Evolutionary conservation across 2,797 vertebrate species (phyloP), one percentile per base, ranked within the genome.

Genomic region (Eurystomus glaucurus): DNA sequence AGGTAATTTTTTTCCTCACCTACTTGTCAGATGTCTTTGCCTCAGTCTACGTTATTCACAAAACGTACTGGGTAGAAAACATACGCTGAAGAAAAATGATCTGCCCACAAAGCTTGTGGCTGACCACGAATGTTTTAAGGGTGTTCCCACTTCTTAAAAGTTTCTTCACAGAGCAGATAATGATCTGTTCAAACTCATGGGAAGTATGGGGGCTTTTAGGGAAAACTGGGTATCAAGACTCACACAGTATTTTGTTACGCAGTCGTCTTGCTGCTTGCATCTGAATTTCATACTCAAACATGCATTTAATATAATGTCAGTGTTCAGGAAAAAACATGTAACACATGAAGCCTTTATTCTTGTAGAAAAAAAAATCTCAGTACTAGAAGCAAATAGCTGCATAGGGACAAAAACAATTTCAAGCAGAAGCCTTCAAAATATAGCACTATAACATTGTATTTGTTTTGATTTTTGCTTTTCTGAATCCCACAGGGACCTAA

Each of bases 401-500:
- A 14, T 2, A 75, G 21, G 13, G 41, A 29, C 12, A 66, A 69
- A 90, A 89, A 80, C 28, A 66, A 94, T 48, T 51, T 37, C 69
- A 68, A 89, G 72, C 10, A 90, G n/a, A 83, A 77, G 10, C 18
- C 23, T 94, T 84, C 10, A 16, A 62, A 51, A 48, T 66, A 57
- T 26, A 85, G 22, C 21, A 77, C 70, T 57, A 43, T 50, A 62
- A 39, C 33, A 71, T 7, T 19, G 2, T 21, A 62, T 83, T 64
- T 90, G 14, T 57, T 78, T 79, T 76, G 15, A 68, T 28, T 91
- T 88, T 84, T 91, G 58, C n/a, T 88, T 80, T 90, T 70, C 79
- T 80, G 64, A 95, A 60, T 86, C 35, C 20, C 35, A 23, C 25
- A 65, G 77, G 21, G 51, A 69, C 20, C 14, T 77, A 82, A 51